phyloP scores from a whole-genome alignment of 1,140 invertebrate species.

The Holotrichia oblita region DNA sequence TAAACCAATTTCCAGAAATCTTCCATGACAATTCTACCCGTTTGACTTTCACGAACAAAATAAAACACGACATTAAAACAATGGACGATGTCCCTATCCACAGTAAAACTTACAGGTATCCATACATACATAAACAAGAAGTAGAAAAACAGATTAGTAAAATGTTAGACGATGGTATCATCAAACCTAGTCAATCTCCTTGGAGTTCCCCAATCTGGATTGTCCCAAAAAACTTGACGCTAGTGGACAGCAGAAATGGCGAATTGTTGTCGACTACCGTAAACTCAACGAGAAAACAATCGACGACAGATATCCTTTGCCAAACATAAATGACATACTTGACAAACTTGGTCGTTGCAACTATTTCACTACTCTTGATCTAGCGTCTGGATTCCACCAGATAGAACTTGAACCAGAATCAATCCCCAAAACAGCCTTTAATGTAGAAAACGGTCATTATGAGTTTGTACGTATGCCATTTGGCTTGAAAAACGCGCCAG shows the following conservation, averaged over 20 bases:
- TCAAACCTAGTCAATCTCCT: conserved; percentile 52
- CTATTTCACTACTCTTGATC: conserved; percentile 61
- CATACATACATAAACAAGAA: conserved; percentile 44
- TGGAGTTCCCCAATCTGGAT: conserved; percentile 53
- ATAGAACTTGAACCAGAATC: conserved; percentile 57
- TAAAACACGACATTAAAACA: conserved; percentile 48
- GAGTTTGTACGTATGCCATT: conserved; percentile 59
- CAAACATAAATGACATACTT: conserved; percentile 55
- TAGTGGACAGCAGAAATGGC: conserved; percentile 44
- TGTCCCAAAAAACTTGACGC: conserved; percentile 56
- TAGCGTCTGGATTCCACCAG: conserved; percentile 63
- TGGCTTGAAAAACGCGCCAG: conserved; percentile 59
- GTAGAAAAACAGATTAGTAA: conserved; percentile 52
- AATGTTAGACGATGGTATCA: conserved; percentile 51
- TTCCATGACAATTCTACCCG: no score
- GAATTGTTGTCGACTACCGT: conserved; percentile 46
- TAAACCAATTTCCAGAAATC: no score
- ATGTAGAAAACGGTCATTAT: conserved; percentile 56
- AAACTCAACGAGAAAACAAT: conserved; percentile 47
- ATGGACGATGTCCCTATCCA: conserved; percentile 48
- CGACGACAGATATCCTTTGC: conserved; percentile 45
- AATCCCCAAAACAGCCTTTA: conserved; percentile 60
- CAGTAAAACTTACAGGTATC: conserved; percentile 50
- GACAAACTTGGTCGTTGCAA: conserved; percentile 55
- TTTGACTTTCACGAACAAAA: conserved; percentile 43